phyloP scores from a whole-genome alignment of 2,888 invertebrate species.

The Leuctra nigra region DNA sequence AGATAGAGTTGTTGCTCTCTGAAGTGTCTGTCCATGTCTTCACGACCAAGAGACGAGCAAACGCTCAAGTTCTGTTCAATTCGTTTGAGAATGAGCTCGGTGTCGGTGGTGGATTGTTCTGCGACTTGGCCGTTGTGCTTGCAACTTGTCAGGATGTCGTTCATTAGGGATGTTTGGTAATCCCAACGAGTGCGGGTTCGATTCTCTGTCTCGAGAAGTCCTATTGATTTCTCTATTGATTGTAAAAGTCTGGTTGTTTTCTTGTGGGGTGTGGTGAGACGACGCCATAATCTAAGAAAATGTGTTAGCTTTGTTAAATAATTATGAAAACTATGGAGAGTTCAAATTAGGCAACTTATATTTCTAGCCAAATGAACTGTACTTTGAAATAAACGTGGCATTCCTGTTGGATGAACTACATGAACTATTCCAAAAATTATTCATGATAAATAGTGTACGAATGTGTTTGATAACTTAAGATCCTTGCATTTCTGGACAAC shows the following conservation, averaged over 20 bases:
- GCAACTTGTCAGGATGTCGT: slow-evolving; percentile 34
- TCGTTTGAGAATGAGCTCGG: slow-evolving; percentile 37
- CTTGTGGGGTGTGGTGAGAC: slow-evolving; percentile 34
- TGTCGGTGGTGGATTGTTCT: slow-evolving; percentile 37
- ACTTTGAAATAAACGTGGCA: too few relatives aligned
- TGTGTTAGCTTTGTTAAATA: slow-evolving; percentile 1
- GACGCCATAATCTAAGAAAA: slow-evolving; percentile 32
- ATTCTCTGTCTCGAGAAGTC: slow-evolving; percentile 36
- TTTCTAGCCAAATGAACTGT: too few relatives aligned
- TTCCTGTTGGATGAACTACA: too few relatives aligned
- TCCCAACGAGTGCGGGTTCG: slow-evolving; percentile 34
- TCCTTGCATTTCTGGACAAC: neutral
- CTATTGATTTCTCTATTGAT: slow-evolving; percentile 35
- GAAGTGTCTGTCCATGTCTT: slow-evolving; percentile 23
- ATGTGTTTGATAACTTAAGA: neutral
- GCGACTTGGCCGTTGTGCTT: slow-evolving; percentile 35
- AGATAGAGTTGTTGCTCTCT: slow-evolving; percentile 30
- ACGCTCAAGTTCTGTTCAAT: slow-evolving; percentile 37
- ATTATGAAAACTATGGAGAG: too few relatives aligned
- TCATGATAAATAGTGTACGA: neutral
- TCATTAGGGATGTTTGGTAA: slow-evolving; percentile 27
- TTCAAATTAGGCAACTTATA: too few relatives aligned
- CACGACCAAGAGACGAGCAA: slow-evolving; percentile 28
- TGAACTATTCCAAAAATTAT: too few relatives aligned
- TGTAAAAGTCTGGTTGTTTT: slow-evolving; percentile 36